phyloP scores from a whole-genome alignment of 2,113 vertebrate genomes.

The Rutilus rutilus region DNA sequence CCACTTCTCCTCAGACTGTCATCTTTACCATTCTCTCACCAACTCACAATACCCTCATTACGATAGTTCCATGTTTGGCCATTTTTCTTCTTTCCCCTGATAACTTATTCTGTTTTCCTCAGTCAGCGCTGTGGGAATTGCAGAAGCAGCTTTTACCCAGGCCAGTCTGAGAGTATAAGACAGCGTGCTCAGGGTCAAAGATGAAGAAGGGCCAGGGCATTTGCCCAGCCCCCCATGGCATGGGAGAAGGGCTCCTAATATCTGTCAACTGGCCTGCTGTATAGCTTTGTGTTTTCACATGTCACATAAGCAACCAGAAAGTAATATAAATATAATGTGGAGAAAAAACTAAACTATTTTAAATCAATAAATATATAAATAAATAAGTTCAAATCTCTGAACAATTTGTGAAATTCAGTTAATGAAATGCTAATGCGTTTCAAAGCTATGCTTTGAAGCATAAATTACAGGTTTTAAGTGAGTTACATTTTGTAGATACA shows the following conservation, averaged over 20 bases:
- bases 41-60: slow-evolving; percentile 25
- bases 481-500: too few species aligned
- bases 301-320: background rate
- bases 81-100: slow-evolving; percentile 39
- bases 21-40: slow-evolving; percentile 18
- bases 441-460: too few species aligned
- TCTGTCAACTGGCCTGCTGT: background rate
- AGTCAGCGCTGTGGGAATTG: slow-evolving; percentile 33
- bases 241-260: background rate
- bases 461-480: too few species aligned
- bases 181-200: background rate
- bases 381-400: too few species aligned
- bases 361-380: background rate
- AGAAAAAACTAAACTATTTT: background rate
- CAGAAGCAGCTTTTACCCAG: slow-evolving; percentile 18
- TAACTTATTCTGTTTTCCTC: slow-evolving; percentile 19
- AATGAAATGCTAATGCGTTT: too few species aligned
- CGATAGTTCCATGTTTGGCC: slow-evolving; percentile 21
- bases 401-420: too few species aligned
- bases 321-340: background rate
- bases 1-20: slow-evolving; percentile 18
- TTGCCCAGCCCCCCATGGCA: background rate
- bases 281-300: background rate
- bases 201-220: slow-evolving; percentile 2
- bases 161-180: background rate